Base-by-base conservation (phyloP, 2,888 invertebrate species). In the Diloba caeruleocephala region DNA sequence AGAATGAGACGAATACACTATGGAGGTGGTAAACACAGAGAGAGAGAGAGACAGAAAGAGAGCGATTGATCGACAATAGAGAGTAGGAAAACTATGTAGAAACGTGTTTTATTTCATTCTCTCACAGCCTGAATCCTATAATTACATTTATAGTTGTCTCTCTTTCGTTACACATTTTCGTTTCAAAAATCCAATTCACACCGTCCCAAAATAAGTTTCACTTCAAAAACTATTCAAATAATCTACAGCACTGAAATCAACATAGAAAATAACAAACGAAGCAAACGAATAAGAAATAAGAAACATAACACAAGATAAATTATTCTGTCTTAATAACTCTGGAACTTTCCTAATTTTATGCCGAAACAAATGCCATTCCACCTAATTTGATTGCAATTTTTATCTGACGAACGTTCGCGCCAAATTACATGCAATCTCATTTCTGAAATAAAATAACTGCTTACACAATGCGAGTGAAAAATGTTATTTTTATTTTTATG, bases 331-430 rank as follows among this genome's bases (percentile, higher is more conserved):
- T 55, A 57, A 64, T 52, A 68, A 65, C 50, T 53, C 21, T 0
- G 38, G 46, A 71, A 71, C 50, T 71, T 64, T 64, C 38, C 61
- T 57, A 71, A 64, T 59, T 71, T 64, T 46, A 60, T 39, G 64
- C 29, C 36, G 12, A 51, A 67, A 55, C 50, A 60, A 69, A 69
- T 57, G 51, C 49, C 34, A 28, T 67, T 60, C 15, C 32, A 32
- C 31, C 39, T 67, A 71, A 71, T 68, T 65, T 71, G 59, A 71
- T 71, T 71, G 71, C 71, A 58, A 36, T 53, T 48, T 37, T 39
- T 38, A 41, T 53, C 21, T 53, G 42, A 46, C 13, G 34, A 51
- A 62, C 55, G 32, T 49, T 14, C 28, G n/a, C 25, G 28, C 15
- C 15, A 57, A 58, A 70, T 44, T 50, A 51, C 54, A 53, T 34